These are phyloP conservation scores for Psammodynastes pulverulentus DNA, from an alignment of 2,113 vertebrate genomes.

Conservation along the genomic window DNA sequence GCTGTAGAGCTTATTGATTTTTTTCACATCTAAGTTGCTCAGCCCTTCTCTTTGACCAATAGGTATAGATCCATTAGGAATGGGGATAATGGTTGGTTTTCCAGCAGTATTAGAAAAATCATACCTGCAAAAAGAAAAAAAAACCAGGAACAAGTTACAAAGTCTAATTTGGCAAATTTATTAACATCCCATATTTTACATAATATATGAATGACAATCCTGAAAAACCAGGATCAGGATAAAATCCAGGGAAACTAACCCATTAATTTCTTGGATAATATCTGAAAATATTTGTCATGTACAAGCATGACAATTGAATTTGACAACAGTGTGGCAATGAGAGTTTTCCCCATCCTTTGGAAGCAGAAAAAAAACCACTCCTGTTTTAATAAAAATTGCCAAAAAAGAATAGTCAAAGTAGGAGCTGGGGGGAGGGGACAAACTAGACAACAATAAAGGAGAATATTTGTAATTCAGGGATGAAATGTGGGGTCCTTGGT, in stretches of 20 bases:
- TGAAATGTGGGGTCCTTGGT: background rate
- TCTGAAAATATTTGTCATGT: background rate
- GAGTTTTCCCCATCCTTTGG: background rate
- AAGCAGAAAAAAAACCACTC: background rate
- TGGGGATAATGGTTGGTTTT: slow-evolving; percentile 61
- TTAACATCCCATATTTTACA: background rate
- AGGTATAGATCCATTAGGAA: slow-evolving; percentile 52
- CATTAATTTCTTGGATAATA: background rate
- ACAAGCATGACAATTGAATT: background rate
- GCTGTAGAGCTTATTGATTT: slow-evolving; percentile 70
- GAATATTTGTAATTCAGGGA: too few relatives aligned
- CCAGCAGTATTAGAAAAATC: slow-evolving; percentile 56
- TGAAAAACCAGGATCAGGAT: background rate
- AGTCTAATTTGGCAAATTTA: slow-evolving; percentile 1
- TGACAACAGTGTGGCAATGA: background rate
- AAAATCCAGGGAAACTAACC: background rate
- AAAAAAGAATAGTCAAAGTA: background rate
- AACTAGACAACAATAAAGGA: background rate
- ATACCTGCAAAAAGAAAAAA: slow-evolving; percentile 48
- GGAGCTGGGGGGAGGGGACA: background rate
- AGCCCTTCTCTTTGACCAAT: slow-evolving; percentile 68
- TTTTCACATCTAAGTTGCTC: slow-evolving; percentile 64
- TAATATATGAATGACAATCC: background rate
- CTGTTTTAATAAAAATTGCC: background rate
- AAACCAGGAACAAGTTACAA: slow-evolving; percentile 23